Evolutionary conservation across 2,888 invertebrate genomes (phyloP), one percentile per base, ranked within the genome.

Genomic region (Ochlodes sylvanus): DNA sequence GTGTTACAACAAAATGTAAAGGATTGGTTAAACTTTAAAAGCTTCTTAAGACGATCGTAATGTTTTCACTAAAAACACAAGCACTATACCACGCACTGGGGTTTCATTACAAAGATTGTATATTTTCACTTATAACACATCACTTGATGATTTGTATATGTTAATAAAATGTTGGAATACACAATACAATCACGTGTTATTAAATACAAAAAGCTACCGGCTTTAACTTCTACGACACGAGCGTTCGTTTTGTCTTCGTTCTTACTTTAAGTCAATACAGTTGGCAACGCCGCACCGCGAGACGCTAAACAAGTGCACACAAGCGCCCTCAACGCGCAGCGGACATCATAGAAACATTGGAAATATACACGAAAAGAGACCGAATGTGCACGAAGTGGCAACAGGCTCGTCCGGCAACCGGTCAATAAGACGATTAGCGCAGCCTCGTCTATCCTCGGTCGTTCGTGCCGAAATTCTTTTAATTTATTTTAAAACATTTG

Each of bases 291-390:
- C 91, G 94, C 93, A 88, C 85, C 85, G 83, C 84, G 83, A 90
- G 93, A 93, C 92, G 93, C 93, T 89, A 92, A 92, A 92, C 92
- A 92, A 89, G 89, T 87, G 89, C 84, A 87, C 91, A 83, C 86
- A 79, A 86, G 94, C 93, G 94, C 93, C 94, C 92, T 83, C 94
- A 90, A 90, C 93, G 89, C 94, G 92, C 93, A 93, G 92, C 90
- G 93, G 92, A 81, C 81, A 80, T 79, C 82, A 82, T 79, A 77
- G 82, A 85, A 89, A 88, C 81, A 79, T 81, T 81, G 86, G 82
- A 86, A 75, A 84, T 76, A 72, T 80, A 81, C 77, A 84, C 91
- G 92, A 90, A 88, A 81, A 80, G 82, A 79, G 81, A 79, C 83
- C 88, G 90, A 90, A 80, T 78, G 73, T 86, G 87, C 89, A 89